phyloP scores from a whole-genome alignment of 2,797 vertebrate genomes.

The Eulemur mongoz region DNA sequence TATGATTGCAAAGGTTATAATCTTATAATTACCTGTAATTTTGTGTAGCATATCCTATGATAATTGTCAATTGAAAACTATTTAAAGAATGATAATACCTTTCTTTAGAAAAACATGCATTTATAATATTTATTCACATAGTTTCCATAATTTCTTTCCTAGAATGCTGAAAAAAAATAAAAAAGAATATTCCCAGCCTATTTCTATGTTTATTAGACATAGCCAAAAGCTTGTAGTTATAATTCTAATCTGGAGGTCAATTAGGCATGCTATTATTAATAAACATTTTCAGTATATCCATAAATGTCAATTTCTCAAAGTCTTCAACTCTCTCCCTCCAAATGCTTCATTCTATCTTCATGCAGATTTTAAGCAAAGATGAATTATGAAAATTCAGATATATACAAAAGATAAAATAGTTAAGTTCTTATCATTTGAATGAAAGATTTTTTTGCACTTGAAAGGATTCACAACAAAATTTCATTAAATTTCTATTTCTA shows the following conservation, averaged over 20 bases:
- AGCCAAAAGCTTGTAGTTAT: not conserved
- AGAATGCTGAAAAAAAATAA: not conserved
- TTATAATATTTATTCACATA: not conserved
- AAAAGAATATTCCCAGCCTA: not conserved
- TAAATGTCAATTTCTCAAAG: not conserved
- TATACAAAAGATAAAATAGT: not conserved
- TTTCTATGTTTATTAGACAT: not conserved
- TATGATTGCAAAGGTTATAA: not conserved
- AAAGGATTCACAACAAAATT: not conserved
- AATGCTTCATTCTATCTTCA: slow-evolving; percentile 1
- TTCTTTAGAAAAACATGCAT: not conserved
- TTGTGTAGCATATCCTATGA: not conserved
- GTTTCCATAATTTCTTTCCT: not conserved
- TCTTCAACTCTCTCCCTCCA: not conserved
- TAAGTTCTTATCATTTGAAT: not conserved
- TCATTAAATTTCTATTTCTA: slow-evolving; percentile 23
- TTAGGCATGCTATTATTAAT: not conserved
- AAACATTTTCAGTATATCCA: not conserved
- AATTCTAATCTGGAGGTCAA: not conserved
- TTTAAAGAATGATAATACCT: not conserved
- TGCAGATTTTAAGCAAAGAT: not conserved
- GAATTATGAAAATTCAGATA: not conserved
- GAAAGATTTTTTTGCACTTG: not conserved
- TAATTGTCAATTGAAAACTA: not conserved
- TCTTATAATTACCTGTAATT: not conserved